Evolutionary conservation across 2,113 vertebrate genomes (phyloP).

Genomic region (Thymallus thymallus): DNA sequence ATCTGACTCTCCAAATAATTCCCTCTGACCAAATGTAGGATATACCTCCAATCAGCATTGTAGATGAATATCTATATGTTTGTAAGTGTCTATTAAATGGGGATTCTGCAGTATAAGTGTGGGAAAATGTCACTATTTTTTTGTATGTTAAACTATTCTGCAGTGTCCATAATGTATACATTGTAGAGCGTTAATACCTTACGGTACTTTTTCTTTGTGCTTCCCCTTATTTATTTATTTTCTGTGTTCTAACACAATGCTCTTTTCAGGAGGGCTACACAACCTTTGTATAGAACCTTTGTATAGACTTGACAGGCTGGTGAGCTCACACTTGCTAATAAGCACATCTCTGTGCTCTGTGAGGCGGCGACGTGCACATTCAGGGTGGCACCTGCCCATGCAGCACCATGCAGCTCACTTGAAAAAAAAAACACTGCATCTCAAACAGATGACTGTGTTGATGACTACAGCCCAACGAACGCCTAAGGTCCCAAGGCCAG

Average conservation of each 20-base stretch:
- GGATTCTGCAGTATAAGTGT: background rate
- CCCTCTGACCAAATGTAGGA: background rate
- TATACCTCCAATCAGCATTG: background rate
- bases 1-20: too few species aligned
- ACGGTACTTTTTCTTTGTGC: constrained; percentile 9
- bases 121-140: too few species aligned
- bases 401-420: constrained; percentile 16
- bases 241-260: constrained; percentile 44
- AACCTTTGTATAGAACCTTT: constrained; percentile 47
- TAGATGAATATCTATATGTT: background rate
- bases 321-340: constrained; percentile 57
- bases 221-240: constrained; percentile 5
- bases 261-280: constrained; percentile 48
- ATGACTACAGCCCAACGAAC: background rate
- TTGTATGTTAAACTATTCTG: background rate
- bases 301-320: constrained; percentile 46
- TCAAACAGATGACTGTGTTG: constrained; percentile 20
- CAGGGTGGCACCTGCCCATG: constrained; percentile 23
- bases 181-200: constrained; percentile 47
- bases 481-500: constrained; percentile 3
- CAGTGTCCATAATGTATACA: background rate
- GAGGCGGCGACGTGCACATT: constrained; percentile 16
- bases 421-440: constrained; percentile 53
- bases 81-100: too few species aligned
- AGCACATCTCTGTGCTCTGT: background rate